Conservation (phyloP, 1,140 invertebrate species). For the Amphibalanus amphitrite region DNA sequence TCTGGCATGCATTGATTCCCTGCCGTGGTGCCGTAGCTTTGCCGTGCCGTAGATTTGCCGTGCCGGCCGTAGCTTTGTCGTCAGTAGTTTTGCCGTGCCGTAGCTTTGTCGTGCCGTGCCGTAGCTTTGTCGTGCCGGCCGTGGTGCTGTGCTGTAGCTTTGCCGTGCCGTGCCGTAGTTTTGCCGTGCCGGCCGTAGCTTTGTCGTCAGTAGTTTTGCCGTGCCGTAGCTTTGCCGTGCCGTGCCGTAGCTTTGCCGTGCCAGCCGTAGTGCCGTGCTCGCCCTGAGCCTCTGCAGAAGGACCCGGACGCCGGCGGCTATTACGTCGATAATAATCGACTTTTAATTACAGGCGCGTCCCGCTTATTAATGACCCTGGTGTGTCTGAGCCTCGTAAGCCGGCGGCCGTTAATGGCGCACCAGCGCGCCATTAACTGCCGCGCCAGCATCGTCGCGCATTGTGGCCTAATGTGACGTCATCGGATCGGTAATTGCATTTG, state of each 20-base stretch:
- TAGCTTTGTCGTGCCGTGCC: too few relatives aligned
- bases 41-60: too few relatives aligned
- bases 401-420: not conserved
- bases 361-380: not conserved
- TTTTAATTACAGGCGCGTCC: not conserved
- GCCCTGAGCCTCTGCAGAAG: not conserved
- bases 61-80: too few relatives aligned
- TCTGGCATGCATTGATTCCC: too few relatives aligned
- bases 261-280: not conserved
- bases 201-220: too few relatives aligned
- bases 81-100: too few relatives aligned
- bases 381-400: not conserved
- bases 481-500: not conserved
- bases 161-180: too few relatives aligned
- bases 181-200: too few relatives aligned
- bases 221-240: too few relatives aligned
- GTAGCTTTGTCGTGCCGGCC: too few relatives aligned
- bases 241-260: too few relatives aligned
- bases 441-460: not conserved
- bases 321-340: constrained; percentile 1
- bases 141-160: not conserved
- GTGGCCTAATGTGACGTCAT: not conserved
- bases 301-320: not conserved
- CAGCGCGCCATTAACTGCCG: not conserved
- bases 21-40: too few relatives aligned